Evolutionary conservation across 1,140 invertebrate species (phyloP).

Genomic region (Chrysomallon squamiferum): DNA sequence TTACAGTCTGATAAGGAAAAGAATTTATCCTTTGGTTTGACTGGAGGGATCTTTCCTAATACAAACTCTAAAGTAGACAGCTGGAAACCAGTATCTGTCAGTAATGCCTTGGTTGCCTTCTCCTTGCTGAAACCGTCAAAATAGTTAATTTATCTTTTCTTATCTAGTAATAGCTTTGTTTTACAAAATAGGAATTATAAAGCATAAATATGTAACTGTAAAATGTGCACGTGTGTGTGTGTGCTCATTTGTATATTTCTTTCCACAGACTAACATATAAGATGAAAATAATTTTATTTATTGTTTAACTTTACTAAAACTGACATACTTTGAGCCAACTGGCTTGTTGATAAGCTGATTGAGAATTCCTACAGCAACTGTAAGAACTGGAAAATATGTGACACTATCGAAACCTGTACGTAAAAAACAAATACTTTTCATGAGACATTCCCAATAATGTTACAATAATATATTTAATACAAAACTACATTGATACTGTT

Average conservation of each 20-base stretch:
- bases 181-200: no score
- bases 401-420: constrained; percentile 70
- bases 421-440: no score
- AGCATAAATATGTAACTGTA: no score
- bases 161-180: no score
- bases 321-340: not conserved
- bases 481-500: no score
- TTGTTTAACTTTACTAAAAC: no score
- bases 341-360: constrained; percentile 66
- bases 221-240: no score
- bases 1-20: constrained; percentile 72
- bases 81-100: constrained; percentile 76
- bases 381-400: constrained; percentile 76
- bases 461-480: no score
- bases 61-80: constrained; percentile 72
- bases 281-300: not conserved
- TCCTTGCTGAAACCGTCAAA: constrained; percentile 49
- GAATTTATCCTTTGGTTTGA: constrained; percentile 34
- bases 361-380: constrained; percentile 75
- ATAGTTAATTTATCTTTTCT: no score
- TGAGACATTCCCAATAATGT: no score
- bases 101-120: constrained; percentile 67
- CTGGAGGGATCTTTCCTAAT: constrained; percentile 61
- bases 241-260: constrained; percentile 34
- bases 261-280: not conserved